phyloP scores from a whole-genome alignment of 2,113 vertebrate genomes.

The Eptesicus fuscus region DNA sequence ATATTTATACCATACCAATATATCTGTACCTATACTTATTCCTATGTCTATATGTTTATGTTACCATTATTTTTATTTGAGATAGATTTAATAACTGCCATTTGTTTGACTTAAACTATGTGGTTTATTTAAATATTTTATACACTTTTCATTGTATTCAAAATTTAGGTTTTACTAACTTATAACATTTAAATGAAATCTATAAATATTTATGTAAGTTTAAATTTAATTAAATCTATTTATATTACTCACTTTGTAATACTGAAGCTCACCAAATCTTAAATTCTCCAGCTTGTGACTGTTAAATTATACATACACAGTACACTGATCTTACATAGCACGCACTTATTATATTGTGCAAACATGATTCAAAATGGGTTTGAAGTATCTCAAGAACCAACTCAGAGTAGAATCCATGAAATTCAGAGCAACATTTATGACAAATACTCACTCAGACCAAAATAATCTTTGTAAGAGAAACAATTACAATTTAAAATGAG shows the following conservation, averaged over 20 bases:
- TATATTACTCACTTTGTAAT: neutral
- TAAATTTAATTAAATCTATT: neutral
- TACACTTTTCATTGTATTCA: neutral
- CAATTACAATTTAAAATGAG: neutral
- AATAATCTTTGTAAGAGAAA: conserved; percentile 3
- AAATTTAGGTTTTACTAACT: neutral
- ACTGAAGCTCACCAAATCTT: neutral
- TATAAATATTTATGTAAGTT: neutral
- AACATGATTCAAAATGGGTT: neutral
- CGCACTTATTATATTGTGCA: neutral
- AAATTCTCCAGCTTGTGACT: neutral
- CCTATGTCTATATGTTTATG: neutral
- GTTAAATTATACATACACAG: neutral
- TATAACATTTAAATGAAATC: neutral
- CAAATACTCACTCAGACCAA: neutral
- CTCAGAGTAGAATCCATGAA: neutral
- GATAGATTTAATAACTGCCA: neutral
- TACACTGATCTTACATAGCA: neutral
- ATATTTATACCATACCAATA: neutral
- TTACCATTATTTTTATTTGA: neutral
- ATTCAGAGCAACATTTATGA: neutral
- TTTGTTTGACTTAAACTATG: neutral
- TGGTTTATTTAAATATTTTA: neutral
- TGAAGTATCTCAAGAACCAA: neutral
- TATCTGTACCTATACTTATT: neutral